A percentile compares a stretch with the other conserved stretches of the same genome.
Conservation (phyloP, 2,113 vertebrate species). For the Cettia cetti region DNA sequence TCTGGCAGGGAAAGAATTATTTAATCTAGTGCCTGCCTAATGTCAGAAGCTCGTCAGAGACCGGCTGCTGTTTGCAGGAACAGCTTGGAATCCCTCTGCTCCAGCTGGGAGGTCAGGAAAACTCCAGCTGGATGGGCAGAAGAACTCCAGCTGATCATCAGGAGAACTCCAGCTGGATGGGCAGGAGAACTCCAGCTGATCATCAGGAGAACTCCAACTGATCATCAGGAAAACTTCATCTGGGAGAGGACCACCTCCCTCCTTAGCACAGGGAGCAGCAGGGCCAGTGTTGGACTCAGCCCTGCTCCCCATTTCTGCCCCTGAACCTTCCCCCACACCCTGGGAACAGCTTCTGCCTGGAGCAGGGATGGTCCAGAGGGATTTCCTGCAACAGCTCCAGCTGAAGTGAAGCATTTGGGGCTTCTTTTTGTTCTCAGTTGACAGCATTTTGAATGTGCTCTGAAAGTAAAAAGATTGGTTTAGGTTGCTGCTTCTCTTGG, state of each 20-base stretch:
- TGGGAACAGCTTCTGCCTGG: background rate
- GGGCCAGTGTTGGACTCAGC: background rate
- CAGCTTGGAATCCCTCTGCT: slow-evolving; percentile 23
- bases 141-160: background rate
- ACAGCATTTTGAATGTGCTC: background rate
- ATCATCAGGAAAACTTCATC: background rate
- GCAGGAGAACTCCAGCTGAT: background rate
- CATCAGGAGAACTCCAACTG: background rate
- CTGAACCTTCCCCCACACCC: fast-evolving
- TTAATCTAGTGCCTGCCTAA: background rate
- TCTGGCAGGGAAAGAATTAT: slow-evolving; percentile 1
- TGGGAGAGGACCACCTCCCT: background rate
- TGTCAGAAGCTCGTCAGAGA: background rate
- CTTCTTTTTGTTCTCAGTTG: background rate
- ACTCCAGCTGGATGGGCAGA: background rate
- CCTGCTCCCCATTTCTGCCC: background rate
- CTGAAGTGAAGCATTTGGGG: background rate
- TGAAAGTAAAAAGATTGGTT: background rate
- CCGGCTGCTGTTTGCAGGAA: background rate
- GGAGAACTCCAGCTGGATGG: background rate
- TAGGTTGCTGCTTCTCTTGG: background rate
- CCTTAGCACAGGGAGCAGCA: background rate
- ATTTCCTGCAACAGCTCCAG: background rate
- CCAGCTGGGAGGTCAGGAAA: background rate
- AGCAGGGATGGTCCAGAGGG: background rate